These are phyloP conservation scores for Rhynchopsitta pachyrhyncha DNA, from an alignment of 2,113 vertebrate genomes.

Conservation along the genomic window DNA sequence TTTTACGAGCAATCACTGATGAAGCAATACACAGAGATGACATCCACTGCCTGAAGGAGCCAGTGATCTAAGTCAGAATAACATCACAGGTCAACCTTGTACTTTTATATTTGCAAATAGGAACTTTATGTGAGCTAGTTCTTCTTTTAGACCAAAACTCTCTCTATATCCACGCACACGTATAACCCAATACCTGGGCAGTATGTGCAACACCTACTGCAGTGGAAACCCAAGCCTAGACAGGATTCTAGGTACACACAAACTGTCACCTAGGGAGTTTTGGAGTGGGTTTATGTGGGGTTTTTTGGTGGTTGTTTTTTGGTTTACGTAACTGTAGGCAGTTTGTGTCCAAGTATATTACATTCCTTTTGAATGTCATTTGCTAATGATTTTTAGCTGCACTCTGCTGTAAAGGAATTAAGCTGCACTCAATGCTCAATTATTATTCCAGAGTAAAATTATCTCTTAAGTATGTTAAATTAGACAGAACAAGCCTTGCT, in stretches of 20 bases:
- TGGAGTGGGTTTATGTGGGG: neutral
- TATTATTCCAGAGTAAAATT: neutral
- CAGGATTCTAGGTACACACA: neutral
- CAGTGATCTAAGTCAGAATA: slow-evolving; percentile 27
- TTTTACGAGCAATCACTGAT: slow-evolving; percentile 10
- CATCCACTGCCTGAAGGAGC: slow-evolving; percentile 40
- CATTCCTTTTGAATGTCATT: neutral
- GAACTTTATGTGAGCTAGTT: neutral
- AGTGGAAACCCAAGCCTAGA: neutral
- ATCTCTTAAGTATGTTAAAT: neutral
- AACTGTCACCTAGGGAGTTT: neutral
- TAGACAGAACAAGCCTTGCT: neutral
- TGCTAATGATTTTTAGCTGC: neutral
- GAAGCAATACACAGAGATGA: neutral
- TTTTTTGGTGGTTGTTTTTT: neutral
- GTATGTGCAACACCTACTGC: neutral
- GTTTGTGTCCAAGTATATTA: neutral
- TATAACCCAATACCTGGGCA: neutral
- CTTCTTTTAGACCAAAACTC: neutral
- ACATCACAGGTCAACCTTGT: neutral
- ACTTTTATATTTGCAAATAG: neutral
- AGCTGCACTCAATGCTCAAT: neutral
- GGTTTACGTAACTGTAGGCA: neutral
- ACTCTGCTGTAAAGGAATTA: neutral
- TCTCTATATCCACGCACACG: neutral